Evolutionary conservation across 2,888 invertebrate genomes (phyloP), one percentile per base, ranked within the genome.

Genomic region (Notodonta dromedarius): DNA sequence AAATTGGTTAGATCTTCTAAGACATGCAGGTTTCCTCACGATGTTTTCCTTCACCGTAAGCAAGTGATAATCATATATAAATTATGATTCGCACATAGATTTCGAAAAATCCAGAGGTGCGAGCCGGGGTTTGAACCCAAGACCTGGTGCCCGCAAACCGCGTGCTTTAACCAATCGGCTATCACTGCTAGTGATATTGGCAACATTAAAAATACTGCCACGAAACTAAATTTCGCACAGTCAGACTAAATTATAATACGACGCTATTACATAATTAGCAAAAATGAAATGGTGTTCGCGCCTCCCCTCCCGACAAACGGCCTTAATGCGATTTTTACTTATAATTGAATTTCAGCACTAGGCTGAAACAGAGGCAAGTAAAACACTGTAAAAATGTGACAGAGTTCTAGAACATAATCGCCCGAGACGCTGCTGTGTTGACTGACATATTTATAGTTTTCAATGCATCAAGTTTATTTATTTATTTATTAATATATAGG

Each of bases 391-490:
- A 48, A 48, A 48, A 14, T 5, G n/a, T 1, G n/a, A 48, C 5
- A 5, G 48, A 67, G 60, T 69, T 66, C 66, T 63, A 74, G 76
- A 75, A 79, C 73, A 75, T 71, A 64, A 67, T 60, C 65, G 70
- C 68, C 61, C 67, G 66, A 70, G 69, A 62, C 62, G 32, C 57
- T 67, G 66, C 57, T 68, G 60, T 69, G 69, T 72, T 74, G 71
- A 76, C 71, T 73, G 74, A 73, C 73, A 74, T 75, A 77, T 79
- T 78, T 78, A 78, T 78, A 75, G 69, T 71, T 76, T 70, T 77
- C 7, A 67, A 71, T 77, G 70, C 67, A 69, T 60, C 50, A 55
- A 62, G 61, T 68, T 71, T 77, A 74, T 79, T 66, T 74, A 74
- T 73, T 74, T 69, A n/a, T n/a, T n/a, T n/a, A n/a, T n/a, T n/a